Conservation (phyloP, 2,797 vertebrate genomes). For the Garrulus glandarius region DNA sequence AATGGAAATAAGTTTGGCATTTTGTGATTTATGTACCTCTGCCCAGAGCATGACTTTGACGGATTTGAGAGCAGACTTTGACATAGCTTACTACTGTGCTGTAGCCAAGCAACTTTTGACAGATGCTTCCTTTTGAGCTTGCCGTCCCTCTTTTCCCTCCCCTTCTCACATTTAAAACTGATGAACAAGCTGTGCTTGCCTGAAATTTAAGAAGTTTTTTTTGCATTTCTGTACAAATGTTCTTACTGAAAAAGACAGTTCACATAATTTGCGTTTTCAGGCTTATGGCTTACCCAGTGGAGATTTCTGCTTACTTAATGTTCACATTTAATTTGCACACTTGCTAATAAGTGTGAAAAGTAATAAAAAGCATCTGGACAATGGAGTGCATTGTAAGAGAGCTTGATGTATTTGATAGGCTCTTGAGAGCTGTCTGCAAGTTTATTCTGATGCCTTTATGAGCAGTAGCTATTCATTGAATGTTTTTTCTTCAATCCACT, state of each 20-base stretch:
- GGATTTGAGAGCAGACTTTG: not conserved
- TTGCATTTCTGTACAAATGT: not conserved
- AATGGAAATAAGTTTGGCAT: not conserved
- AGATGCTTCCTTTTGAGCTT: not conserved
- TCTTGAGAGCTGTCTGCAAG: not conserved
- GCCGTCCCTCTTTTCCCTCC: not conserved
- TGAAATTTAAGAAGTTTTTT: not conserved
- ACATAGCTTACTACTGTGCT: not conserved
- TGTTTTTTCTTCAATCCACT: not conserved
- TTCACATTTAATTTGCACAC: not conserved
- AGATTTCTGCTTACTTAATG: not conserved
- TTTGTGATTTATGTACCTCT: not conserved
- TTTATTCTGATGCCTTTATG: not conserved
- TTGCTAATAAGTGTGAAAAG: not conserved
- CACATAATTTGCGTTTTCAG: not conserved
- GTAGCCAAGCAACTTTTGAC: not conserved
- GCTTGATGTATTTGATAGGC: not conserved
- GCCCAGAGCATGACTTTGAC: not conserved
- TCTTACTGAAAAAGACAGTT: not conserved
- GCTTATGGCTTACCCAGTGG: not conserved
- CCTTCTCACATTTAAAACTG: not conserved
- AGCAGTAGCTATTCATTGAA: not conserved
- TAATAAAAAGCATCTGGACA: not conserved
- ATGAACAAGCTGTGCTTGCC: not conserved
- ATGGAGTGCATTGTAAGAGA: not conserved